Base-by-base conservation (phyloP, 2,888 invertebrate species). In the Limnephilus rhombicus region DNA sequence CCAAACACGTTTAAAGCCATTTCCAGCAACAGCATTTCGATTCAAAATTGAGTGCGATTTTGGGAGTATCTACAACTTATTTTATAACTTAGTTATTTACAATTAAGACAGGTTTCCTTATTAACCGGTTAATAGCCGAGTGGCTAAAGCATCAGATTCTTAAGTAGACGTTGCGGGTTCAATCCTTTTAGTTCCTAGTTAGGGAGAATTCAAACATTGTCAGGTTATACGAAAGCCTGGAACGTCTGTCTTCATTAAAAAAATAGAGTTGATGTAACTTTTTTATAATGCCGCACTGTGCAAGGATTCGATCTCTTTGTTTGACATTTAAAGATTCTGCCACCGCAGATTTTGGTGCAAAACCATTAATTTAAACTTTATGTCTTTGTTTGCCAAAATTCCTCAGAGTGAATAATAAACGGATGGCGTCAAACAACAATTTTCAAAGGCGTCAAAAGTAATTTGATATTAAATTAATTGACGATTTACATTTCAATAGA, bases 301-400 rank as follows among this genome's bases (percentile, higher is more conserved):
- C 29, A 49, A 83, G 18, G 24, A 37, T 83, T 83, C 24, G 37
- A 83, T 83, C 83, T 83, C 24, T 37, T 83, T 83, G 12, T 83
- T 18, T 41, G 37, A 24, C 37, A 83, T 83, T 31, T 83, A 18
- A 83, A 37, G 31, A 37, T 34, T 83, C 18, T 68, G 68, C 68
- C 24, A 68, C 24, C 68, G 7, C 68, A 7, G n/a, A 68, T 68
- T 68, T 68, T 68, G 68, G 68, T 24, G 9, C 9, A n/a, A 68
- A 68, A 24, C 68, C 68, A 68, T 68, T 24, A 68, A 68, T 68
- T 68, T 68, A 68, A 68, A 24, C 37, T 31, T 13, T 37, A 83
- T 83, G 37, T 83, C 83, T 83, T 37, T 83, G 83, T 83, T 83
- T 34, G 83, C n/a, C 83, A 1, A 34, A 37, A 83, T 83, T 83